Evolutionary conservation across 2,797 vertebrate species (phyloP).

Genomic region (Neomorphus geoffroyi): DNA sequence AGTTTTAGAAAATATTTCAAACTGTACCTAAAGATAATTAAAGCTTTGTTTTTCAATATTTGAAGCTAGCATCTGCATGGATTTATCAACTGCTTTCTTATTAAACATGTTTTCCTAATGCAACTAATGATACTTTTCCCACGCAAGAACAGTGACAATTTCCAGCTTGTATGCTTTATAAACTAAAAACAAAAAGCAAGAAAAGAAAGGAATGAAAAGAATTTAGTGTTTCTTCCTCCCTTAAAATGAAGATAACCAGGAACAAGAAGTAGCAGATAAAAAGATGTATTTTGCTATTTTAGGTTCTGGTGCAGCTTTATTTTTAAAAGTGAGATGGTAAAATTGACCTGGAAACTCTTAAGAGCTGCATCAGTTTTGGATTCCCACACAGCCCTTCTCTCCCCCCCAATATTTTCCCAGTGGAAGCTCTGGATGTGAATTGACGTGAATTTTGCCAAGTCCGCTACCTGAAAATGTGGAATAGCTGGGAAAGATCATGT

Average conservation of each 20-base stretch:
- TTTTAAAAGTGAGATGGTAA: neutral
- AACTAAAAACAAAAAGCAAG: neutral
- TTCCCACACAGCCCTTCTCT: neutral
- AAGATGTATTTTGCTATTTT: neutral
- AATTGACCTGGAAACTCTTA: neutral
- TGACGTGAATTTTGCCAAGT: neutral
- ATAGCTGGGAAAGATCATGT: neutral
- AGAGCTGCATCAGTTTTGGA: neutral
- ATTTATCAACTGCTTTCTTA: slow-evolving; percentile 3
- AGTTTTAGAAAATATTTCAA: slow-evolving; percentile 4
- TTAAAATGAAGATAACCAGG: slow-evolving; percentile 22
- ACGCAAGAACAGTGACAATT: neutral
- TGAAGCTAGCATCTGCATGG: neutral
- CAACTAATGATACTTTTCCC: neutral
- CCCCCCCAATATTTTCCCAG: neutral
- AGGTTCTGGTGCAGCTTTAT: neutral
- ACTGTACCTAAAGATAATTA: neutral
- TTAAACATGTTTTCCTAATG: neutral
- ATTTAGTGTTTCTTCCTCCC: neutral
- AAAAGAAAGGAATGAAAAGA: slow-evolving; percentile 26
- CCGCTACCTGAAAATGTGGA: neutral
- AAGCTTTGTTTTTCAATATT: neutral
- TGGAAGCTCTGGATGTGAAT: neutral
- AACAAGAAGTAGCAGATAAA: neutral
- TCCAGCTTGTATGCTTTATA: neutral